phyloP scores from a whole-genome alignment of 2,797 vertebrate genomes.

The Sphenodon punctatus region DNA sequence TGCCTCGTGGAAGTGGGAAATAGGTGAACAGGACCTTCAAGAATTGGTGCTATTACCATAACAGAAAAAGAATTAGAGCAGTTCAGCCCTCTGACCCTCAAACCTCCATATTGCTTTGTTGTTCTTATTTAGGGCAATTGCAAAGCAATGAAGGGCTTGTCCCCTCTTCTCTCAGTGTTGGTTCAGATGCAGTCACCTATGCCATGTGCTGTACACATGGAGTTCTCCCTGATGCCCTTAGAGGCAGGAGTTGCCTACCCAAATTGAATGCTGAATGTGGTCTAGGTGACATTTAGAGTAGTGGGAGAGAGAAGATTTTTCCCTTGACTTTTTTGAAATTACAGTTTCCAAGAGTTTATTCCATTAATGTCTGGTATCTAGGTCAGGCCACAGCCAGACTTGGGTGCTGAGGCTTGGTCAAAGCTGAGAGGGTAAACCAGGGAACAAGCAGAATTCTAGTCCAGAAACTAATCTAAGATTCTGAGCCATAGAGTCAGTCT shows the following conservation, averaged over 20 bases:
- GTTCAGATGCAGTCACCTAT: neutral
- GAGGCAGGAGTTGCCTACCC: neutral
- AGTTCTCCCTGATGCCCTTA: neutral
- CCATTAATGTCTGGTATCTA: neutral
- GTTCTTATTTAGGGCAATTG: neutral
- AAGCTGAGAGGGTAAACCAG: too few species aligned
- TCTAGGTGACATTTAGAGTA: neutral
- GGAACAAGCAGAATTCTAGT: too few species aligned
- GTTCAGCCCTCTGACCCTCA: too few species aligned
- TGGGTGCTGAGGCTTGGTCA: too few species aligned
- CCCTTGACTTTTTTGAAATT: neutral
- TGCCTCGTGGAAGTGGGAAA: neutral
- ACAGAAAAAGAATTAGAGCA: neutral
- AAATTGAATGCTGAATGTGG: neutral
- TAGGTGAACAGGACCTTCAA: neutral
- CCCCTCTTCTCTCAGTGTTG: neutral
- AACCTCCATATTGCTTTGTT: fast-evolving
- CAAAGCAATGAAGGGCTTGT: neutral
- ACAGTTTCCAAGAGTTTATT: too few species aligned
- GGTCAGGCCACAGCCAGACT: too few species aligned
- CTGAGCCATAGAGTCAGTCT: too few species aligned
- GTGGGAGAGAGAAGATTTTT: neutral
- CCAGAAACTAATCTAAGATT: too few species aligned
- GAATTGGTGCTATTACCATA: neutral
- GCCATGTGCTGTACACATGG: neutral